Evolutionary conservation across 2,113 vertebrate species (phyloP), one percentile per base, ranked within the genome.

Genomic region (Struthidea cinerea): DNA sequence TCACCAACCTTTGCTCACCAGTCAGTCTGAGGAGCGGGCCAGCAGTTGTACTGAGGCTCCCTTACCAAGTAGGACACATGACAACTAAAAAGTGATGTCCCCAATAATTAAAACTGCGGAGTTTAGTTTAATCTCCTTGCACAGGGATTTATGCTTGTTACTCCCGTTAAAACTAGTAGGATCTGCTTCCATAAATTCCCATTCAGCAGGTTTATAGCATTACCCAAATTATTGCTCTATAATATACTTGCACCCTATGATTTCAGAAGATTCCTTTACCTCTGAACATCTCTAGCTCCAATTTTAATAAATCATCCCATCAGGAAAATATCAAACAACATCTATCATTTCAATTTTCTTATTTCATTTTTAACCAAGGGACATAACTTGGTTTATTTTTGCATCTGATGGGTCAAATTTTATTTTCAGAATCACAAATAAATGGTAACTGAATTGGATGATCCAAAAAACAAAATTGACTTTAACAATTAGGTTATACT

Each of bases 151-250:
- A 90, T 90, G 81, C 35, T 67, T 47, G 56, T 89, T 92, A 93
- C 42, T 96, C 68, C 76, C 69, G 88, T 90, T 92, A 92, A 94
- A 95, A 92, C 23, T 61, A 71, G 75, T 83, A 88, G 87, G 80
- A 92, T 82, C 49, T 87, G 59, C 77, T 95, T 86, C 57, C 90
- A 94, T 89, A 95, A 96, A 97, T 96, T 94, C 49, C 89, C 82
- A 65, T 73, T 76, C 91, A 83, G 81, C 37, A 57, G 88, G 75
- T 92, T 71, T 80, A 94, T 50, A 96, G 83, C 50, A 92, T 74
- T 86, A 91, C 20, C 79, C 87, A 84, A 89, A 93, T 90, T 46
- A 83, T 47, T 95, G 86, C 69, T 78, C 57, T 94, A 35, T 70
- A 56, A 91, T 79, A 57, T 39, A 89, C 2, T 18, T 50, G 89